A percentile compares a stretch with the other conserved stretches of the same genome.
Evolutionary conservation across 1,140 invertebrate genomes (phyloP).

Genomic region (Babylonia areolata): DNA sequence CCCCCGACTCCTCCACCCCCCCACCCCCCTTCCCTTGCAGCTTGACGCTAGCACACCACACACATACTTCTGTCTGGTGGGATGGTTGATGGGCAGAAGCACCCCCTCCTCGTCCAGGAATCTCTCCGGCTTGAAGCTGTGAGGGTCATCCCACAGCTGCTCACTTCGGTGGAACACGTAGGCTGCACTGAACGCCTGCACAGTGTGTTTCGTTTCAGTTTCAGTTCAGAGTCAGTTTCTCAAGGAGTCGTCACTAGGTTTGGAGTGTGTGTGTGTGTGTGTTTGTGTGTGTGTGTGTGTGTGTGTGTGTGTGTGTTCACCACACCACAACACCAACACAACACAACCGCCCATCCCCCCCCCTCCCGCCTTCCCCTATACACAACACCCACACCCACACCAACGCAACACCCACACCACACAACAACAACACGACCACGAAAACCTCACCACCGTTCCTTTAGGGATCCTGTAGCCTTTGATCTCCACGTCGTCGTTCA

Average conservation of each 20-base stretch:
- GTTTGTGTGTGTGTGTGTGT: background rate
- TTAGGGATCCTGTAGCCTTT: constrained; percentile 31
- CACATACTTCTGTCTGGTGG: background rate
- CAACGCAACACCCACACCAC: background rate
- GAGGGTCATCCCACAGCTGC: constrained; percentile 82
- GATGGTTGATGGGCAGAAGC: background rate
- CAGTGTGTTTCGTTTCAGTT: no score
- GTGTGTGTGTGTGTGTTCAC: background rate
- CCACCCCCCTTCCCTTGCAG: background rate
- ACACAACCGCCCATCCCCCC: background rate
- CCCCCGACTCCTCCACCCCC: background rate
- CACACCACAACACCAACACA: background rate
- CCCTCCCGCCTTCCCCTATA: background rate
- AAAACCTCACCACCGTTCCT: background rate
- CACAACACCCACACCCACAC: background rate
- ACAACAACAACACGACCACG: constrained; percentile 15
- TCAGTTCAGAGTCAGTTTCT: no score
- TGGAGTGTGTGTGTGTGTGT: background rate
- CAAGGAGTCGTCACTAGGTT: no score
- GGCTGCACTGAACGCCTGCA: constrained; percentile 77
- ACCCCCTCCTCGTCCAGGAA: constrained; percentile 53
- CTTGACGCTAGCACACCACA: background rate
- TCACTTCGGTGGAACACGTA: constrained; percentile 89
- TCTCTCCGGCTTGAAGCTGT: constrained; percentile 83
- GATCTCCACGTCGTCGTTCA: constrained; percentile 18